Evolutionary conservation across 2,797 vertebrate species (phyloP).

Genomic region (Sebastes diploproa): DNA sequence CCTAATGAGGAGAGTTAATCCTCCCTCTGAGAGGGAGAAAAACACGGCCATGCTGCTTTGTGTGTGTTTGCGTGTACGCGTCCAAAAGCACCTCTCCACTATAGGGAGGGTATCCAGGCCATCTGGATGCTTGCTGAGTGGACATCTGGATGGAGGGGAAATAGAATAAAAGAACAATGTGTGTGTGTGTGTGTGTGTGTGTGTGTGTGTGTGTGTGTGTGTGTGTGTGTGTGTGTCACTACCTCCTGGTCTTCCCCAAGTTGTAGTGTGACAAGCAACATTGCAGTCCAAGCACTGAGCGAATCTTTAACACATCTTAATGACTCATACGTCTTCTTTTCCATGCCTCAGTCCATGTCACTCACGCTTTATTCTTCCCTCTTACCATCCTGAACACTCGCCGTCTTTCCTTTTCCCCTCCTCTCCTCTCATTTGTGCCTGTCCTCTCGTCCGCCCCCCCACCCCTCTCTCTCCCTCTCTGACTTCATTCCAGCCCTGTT

Average conservation of each 20-base stretch:
- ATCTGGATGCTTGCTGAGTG: constrained; percentile 74
- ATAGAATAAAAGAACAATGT: constrained; percentile 63
- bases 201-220: constrained; percentile 24
- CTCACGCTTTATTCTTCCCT: background rate
- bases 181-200: constrained; percentile 35
- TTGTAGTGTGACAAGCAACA: background rate
- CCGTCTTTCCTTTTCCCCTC: constrained; percentile 13
- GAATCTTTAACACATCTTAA: constrained; percentile 12
- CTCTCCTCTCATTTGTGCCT: background rate
- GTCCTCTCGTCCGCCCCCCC: constrained; percentile 29
- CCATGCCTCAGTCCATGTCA: background rate
- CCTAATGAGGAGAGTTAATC: constrained; percentile 81
- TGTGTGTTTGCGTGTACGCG: constrained; percentile 37
- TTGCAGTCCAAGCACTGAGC: background rate
- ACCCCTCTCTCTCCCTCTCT: constrained; percentile 18
- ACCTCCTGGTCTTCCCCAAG: constrained; percentile 26
- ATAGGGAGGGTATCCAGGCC: constrained; percentile 64
- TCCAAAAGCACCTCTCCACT: constrained; percentile 60
- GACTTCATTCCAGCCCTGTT: constrained; percentile 15
- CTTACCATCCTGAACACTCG: background rate
- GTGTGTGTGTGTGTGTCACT: background rate
- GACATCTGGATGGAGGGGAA: constrained; percentile 76
- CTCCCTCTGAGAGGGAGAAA: constrained; percentile 64
- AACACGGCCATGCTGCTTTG: constrained; percentile 68
- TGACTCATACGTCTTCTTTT: background rate